Evolutionary conservation across 1,140 invertebrate species (phyloP).

Genomic region (Drosophila chauvacae): DNA sequence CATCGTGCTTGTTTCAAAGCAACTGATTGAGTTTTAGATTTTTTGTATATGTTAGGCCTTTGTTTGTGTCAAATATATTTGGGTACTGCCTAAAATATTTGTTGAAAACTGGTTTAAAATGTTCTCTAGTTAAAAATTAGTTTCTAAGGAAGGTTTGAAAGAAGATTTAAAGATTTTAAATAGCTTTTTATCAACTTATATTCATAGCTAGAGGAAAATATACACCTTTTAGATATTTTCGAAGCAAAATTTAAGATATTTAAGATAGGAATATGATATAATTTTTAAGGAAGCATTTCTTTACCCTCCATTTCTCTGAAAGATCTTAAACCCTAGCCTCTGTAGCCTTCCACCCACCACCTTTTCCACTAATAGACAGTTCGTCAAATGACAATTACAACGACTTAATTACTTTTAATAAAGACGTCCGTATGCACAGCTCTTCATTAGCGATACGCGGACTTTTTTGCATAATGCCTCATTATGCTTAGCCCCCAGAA

Average conservation of each 20-base stretch:
- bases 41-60: background rate
- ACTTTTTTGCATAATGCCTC: constrained; percentile 80
- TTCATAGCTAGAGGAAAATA: background rate
- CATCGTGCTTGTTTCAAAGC: background rate
- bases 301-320: background rate
- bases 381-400: constrained; percentile 79
- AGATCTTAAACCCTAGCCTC: constrained; percentile 3
- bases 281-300: background rate
- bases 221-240: background rate
- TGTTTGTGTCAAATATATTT: background rate
- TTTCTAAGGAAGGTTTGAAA: too few species aligned
- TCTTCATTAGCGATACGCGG: constrained; percentile 72
- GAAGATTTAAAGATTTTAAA: background rate
- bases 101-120: background rate
- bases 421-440: constrained; percentile 74
- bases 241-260: background rate
- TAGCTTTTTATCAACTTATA: background rate
- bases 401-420: constrained; percentile 82
- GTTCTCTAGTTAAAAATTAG: background rate
- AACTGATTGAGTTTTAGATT: background rate
- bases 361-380: constrained; percentile 31
- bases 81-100: background rate
- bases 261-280: background rate
- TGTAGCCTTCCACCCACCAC: background rate
- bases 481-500: constrained; percentile 68